Evolutionary conservation across 2,797 vertebrate genomes (phyloP), one percentile per base, ranked within the genome.

Genomic region (Thalassophryne amazonica): DNA sequence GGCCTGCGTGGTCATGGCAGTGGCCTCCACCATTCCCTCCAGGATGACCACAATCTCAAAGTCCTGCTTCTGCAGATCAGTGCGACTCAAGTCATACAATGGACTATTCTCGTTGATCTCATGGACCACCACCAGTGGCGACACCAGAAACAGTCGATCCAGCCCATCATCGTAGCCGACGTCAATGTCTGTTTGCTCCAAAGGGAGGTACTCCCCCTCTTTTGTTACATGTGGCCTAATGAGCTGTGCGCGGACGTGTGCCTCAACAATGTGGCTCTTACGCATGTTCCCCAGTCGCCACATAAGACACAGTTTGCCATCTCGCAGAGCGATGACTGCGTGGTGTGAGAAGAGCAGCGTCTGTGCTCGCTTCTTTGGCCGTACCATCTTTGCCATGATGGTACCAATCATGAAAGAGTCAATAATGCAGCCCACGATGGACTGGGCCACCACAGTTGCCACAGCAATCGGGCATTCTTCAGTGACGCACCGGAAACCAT

Each of bases 11-110:
- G 97, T 99, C 97, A 99, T 99, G 30, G 96, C 97, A 0, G 97
- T 99, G 71, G 97, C 96, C 86, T 99, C 97, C 71, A 99, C 97
- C 97, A 99, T 98, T 3, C 97, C 97, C 64, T 99, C 95, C 17
- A 99, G 85, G 78, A 99, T 99, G 69, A 99, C 97, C 51, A 99
- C 95, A 0, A 98, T 98, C 86, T 99, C 97, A 61, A 99, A 98
- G 81, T 98, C 94, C 0, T 94, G 92, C 0, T 87, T 92, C 73
- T 91, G 93, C 66, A 96, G 75, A 65, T 96, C 92, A 17, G 79
- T 84, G 43, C 78, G 78, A 72, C 90, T 93, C 66, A 97, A 88
- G 69, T 90, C 84, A 0, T 94, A 97, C 37, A 97, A 84, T 0
- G 94, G 95, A 69, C 95, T 97, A 65, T 76, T 90, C 80, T 96